phyloP scores from a whole-genome alignment of 2,888 invertebrate genomes.

The Eupsilia transversa region DNA sequence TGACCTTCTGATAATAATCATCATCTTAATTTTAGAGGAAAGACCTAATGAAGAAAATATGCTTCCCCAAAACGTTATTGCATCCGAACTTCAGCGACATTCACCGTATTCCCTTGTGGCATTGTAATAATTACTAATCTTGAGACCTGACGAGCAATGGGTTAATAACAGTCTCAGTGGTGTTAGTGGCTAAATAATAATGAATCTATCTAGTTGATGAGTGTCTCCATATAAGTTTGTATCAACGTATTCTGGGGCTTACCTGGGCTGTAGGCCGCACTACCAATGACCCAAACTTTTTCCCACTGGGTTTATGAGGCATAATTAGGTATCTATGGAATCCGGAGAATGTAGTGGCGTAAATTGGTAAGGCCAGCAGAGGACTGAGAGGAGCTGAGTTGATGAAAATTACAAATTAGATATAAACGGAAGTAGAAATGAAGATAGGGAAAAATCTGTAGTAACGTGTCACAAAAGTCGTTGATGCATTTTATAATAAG shows the following conservation, averaged over 20 bases:
- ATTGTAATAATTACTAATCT: background rate
- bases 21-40: background rate
- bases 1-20: background rate
- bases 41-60: background rate
- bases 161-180: background rate
- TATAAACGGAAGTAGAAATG: background rate
- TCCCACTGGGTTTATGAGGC: background rate
- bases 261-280: too few species aligned
- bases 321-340: too few species aligned
- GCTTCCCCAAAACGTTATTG: too few species aligned
- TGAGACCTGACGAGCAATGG: background rate
- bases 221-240: background rate
- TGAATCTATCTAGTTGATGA: background rate
- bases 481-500: constrained; percentile 1
- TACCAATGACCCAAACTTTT: background rate
- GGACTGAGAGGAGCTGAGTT: background rate
- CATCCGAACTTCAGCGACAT: too few species aligned
- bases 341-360: background rate
- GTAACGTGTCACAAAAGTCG: background rate
- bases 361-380: background rate
- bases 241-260: background rate
- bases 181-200: background rate
- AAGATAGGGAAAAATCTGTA: background rate
- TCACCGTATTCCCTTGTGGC: background rate
- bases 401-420: background rate